Conservation (phyloP, 2,113 vertebrate genomes). For the Heptranchias perlo region DNA sequence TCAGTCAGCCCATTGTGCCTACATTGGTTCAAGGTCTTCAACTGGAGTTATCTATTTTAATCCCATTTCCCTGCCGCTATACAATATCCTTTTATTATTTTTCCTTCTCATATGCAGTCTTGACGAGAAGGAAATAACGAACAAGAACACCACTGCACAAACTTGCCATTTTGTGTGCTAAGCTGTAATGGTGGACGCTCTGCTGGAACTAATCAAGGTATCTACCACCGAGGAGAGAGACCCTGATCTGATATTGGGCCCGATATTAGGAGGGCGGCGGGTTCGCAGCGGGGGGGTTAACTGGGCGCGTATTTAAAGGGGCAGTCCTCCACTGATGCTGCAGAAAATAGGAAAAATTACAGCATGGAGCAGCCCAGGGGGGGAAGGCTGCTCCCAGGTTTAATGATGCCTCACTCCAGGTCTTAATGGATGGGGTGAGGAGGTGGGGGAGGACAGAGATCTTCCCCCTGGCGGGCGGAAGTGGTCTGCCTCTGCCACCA, state of each 20-base stretch:
- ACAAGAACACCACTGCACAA: background rate
- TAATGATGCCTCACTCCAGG: no score
- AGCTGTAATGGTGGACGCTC: background rate
- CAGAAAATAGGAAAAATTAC: no score
- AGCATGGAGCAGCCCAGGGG: no score
- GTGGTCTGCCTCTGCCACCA: no score
- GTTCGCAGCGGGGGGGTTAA: no score
- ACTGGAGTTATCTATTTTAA: background rate
- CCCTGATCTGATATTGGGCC: background rate
- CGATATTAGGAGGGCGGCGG: no score
- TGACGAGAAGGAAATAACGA: background rate
- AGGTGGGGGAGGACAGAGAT: no score
- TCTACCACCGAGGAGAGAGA: background rate
- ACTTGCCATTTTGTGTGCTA: background rate
- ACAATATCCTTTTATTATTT: background rate
- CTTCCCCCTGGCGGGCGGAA: no score
- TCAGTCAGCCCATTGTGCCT: background rate
- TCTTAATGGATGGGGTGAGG: no score
- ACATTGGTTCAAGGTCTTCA: background rate
- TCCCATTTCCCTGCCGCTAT: background rate
- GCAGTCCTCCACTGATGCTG: no score
- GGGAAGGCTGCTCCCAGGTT: no score
- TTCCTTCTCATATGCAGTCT: background rate
- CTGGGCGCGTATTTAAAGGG: no score
- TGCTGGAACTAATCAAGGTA: background rate